Evolutionary conservation across 1,140 invertebrate genomes (phyloP).

Genomic region (Rhyzopertha dominica): DNA sequence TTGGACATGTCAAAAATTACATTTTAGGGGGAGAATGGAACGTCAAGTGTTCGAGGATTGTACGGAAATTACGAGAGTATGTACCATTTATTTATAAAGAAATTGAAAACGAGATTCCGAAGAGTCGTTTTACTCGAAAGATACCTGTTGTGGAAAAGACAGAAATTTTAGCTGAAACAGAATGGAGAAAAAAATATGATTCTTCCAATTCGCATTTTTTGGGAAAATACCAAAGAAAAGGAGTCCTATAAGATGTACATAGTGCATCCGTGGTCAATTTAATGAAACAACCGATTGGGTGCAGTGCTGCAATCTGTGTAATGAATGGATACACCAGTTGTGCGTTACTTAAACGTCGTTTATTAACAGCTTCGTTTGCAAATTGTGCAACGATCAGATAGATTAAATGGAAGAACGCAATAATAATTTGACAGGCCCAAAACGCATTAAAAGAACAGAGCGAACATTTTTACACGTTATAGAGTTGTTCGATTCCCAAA

Average conservation of each 20-base stretch:
- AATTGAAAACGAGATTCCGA: neutral
- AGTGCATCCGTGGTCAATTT: slow-evolving; percentile 5
- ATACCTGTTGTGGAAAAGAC: too few species aligned
- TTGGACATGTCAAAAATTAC: slow-evolving; percentile 8
- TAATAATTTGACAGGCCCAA: too few species aligned
- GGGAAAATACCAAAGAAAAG: neutral
- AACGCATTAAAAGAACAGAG: neutral
- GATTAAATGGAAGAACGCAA: neutral
- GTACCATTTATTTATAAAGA: neutral
- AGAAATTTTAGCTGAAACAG: too few species aligned
- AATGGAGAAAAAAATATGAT: too few species aligned
- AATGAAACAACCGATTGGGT: slow-evolving; percentile 12
- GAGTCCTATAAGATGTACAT: slow-evolving; percentile 5
- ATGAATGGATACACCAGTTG: slow-evolving; percentile 1
- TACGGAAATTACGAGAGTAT: slow-evolving; percentile 11
- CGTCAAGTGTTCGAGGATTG: slow-evolving; percentile 12
- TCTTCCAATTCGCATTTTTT: too few species aligned
- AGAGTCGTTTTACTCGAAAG: neutral
- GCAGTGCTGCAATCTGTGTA: slow-evolving; percentile 9
- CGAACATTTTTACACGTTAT: neutral
- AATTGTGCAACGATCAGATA: neutral
- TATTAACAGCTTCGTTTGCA: neutral
- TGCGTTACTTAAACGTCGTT: too few species aligned
- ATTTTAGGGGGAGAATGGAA: slow-evolving; percentile 6
- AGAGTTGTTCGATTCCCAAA: neutral